Evolutionary conservation across 2,888 invertebrate genomes (phyloP).

Genomic region (Incurvaria masculella): DNA sequence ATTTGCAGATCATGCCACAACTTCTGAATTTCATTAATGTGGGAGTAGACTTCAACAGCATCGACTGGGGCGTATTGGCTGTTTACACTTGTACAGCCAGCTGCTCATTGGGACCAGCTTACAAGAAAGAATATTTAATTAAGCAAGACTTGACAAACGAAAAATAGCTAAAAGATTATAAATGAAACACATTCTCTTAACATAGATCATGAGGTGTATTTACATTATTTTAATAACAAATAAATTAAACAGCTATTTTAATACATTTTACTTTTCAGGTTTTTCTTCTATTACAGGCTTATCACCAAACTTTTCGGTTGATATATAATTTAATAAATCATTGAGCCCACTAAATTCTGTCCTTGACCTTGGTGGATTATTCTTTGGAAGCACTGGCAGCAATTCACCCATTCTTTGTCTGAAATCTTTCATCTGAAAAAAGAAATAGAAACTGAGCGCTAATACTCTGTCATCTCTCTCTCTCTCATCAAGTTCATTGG

Average conservation of each 20-base stretch:
- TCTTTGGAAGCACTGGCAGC: conserved; percentile 74
- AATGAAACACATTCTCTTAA: conserved; percentile 9
- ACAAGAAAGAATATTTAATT: conserved; percentile 74
- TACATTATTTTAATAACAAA: neutral
- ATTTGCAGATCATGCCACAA: conserved; percentile 77
- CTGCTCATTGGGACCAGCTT: conserved; percentile 64
- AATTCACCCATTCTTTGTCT: conserved; percentile 72
- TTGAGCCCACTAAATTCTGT: conserved; percentile 84
- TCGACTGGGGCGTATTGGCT: conserved; percentile 90
- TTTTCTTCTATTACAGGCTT: conserved; percentile 24
- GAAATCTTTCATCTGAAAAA: conserved; percentile 75
- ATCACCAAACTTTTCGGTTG: conserved; percentile 53
- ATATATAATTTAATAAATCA: conserved; percentile 78
- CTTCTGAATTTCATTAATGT: conserved; percentile 67
- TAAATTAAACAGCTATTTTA: neutral
- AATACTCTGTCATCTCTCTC: too few relatives aligned
- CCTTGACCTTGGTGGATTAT: conserved; percentile 73
- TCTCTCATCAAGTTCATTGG: too few relatives aligned
- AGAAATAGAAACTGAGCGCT: conserved; percentile 6
- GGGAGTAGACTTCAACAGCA: conserved; percentile 54
- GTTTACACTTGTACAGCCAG: conserved; percentile 83
- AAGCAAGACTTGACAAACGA: conserved; percentile 74
- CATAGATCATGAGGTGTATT: conserved; percentile 3
- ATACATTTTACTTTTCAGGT: conserved; percentile 6
- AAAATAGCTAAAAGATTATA: conserved; percentile 14